Base-by-base conservation (phyloP, 1,140 invertebrate genomes). In the Calosoma granatense region DNA sequence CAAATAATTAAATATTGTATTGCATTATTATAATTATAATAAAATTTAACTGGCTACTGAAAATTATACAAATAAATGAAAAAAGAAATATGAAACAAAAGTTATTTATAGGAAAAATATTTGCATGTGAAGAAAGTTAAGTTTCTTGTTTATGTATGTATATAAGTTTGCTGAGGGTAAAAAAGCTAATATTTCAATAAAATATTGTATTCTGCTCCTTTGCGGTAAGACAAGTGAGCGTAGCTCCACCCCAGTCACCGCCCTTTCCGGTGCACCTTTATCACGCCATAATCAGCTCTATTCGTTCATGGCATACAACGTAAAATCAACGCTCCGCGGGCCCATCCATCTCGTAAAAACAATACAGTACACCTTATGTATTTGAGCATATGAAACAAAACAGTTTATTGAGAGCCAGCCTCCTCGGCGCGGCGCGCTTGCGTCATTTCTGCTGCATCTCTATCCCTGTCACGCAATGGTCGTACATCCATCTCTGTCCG, bases 161-260 rank as follows among this genome's bases (percentile, higher is more conserved):
- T n/a, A n/a, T n/a, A n/a, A n/a, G n/a, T n/a, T n/a, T n/a, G n/a
- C n/a, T n/a, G n/a, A n/a, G n/a, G n/a, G n/a, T n/a, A n/a, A n/a
- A n/a, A n/a, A n/a, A n/a, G n/a, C n/a, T n/a, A n/a, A 47, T 47
- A 47, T 47, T 47, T 47, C 41, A 47, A 47, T 47, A 47, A 12
- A 47, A 47, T 17, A 11, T 47, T 17, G 6, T 11, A 17, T 17
- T 6, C 41, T 17, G 9, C 17, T 47, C 41, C 9, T 47, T 47
- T 47, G 41, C 41, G 41, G 41, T 47, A 17, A 47, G 41, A 9
- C 17, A 47, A 47, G 41, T 47, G 41, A 47, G 6, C 41, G 41
- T 47, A 47, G 41, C 41, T 47, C 41, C 41, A 17, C 41, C 41
- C 15, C 41, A 47, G 41, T 47, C 15, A 36, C 41, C 41, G 41